Evolutionary conservation across 2,797 vertebrate species (phyloP).

Genomic region (Sebastes hopkinsi): DNA sequence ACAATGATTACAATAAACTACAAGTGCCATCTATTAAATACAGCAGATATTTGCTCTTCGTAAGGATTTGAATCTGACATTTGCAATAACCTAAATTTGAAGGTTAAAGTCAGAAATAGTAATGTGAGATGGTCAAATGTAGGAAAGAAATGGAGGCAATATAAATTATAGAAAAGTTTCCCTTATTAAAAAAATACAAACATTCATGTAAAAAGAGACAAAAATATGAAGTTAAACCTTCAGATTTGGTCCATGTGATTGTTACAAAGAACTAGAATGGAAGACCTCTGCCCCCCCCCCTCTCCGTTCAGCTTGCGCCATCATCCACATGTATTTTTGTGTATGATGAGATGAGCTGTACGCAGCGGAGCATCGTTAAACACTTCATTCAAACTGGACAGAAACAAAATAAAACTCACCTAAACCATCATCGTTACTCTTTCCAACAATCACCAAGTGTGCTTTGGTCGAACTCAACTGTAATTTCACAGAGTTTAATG

Average conservation of each 20-base stretch:
- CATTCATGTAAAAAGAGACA: neutral
- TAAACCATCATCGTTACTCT: no score
- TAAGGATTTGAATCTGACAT: neutral
- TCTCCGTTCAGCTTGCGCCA: no score
- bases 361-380: no score
- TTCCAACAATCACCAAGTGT: no score
- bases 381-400: no score
- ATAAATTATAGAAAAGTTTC: neutral
- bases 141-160: neutral
- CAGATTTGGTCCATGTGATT: constrained; percentile 24
- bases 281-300: no score
- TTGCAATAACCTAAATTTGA: neutral
- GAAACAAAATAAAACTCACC: no score
- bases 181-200: neutral
- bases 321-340: no score
- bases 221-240: neutral
- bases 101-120: neutral
- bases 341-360: no score
- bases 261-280: neutral
- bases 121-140: neutral
- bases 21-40: constrained; percentile 10
- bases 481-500: no score
- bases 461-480: no score
- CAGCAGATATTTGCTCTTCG: constrained; percentile 14
- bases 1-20: constrained; percentile 22